These are phyloP conservation scores for Camelus bactrianus DNA, from an alignment of 2,113 vertebrate species.

Conservation along the genomic window DNA sequence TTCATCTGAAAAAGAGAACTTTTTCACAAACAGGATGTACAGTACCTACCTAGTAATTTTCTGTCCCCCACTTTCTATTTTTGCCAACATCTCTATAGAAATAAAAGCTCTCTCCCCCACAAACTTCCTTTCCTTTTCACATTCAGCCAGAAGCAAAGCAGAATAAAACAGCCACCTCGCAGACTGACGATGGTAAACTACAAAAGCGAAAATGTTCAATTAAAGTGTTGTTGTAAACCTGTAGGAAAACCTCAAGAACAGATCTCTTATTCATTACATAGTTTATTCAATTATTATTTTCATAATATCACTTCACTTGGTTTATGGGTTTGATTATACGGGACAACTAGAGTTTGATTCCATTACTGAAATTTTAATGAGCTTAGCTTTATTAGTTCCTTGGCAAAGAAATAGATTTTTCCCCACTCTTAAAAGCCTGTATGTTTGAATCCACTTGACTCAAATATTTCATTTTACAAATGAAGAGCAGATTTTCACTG, in stretches of 20 bases:
- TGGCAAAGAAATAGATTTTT: neutral
- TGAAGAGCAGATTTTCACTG: neutral
- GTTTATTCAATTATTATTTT: conserved; percentile 11
- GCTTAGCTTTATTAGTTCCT: conserved; percentile 15
- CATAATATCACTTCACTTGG: neutral
- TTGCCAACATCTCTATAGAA: conserved; percentile 60
- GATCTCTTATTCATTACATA: neutral
- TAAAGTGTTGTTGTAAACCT: neutral
- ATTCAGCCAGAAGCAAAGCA: conserved; percentile 29
- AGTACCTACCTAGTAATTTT: conserved; percentile 79
- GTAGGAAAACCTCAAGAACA: neutral
- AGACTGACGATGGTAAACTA: neutral
- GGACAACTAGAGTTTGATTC: neutral
- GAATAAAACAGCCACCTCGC: conserved; percentile 15
- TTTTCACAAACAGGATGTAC: conserved; percentile 74
- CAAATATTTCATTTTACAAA: neutral
- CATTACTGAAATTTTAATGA: neutral
- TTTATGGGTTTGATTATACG: neutral
- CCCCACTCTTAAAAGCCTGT: neutral
- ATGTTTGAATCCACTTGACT: neutral
- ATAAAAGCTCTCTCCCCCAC: conserved; percentile 61
- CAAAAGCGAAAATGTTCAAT: conserved; percentile 14
- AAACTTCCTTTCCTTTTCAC: conserved; percentile 54
- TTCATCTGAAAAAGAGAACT: conserved; percentile 53
- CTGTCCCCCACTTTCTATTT: conserved; percentile 77